phyloP scores from a whole-genome alignment of 2,888 invertebrate genomes.

The Melanotus villosus region DNA sequence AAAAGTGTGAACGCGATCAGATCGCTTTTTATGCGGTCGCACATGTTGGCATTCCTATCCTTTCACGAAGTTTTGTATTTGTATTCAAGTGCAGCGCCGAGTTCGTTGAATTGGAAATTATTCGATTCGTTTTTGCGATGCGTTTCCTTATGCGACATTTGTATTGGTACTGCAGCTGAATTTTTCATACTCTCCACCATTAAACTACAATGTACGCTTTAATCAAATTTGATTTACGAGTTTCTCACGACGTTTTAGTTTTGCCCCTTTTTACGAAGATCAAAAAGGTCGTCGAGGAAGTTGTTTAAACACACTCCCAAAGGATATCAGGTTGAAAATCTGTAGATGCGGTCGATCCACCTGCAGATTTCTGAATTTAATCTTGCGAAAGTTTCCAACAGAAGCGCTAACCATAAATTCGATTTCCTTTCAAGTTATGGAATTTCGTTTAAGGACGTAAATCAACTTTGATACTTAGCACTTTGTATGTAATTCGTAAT shows the following conservation, averaged over 20 bases:
- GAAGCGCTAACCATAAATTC: background rate
- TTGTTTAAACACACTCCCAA: background rate
- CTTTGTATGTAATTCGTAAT: conserved; percentile 4
- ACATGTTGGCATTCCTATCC: conserved; percentile 49
- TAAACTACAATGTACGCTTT: conserved; percentile 26
- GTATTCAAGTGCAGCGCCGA: conserved; percentile 45
- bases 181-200: conserved; percentile 29
- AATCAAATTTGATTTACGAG: conserved; percentile 28
- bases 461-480: background rate
- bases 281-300: background rate
- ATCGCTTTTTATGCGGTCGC: conserved; percentile 48
- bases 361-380: no score
- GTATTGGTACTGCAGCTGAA: conserved; percentile 40
- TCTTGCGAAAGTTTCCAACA: background rate
- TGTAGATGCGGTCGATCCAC: background rate
- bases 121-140: conserved; percentile 50
- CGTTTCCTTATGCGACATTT: conserved; percentile 47
- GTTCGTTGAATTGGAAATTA: conserved; percentile 53
- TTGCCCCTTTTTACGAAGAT: background rate
- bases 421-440: background rate
- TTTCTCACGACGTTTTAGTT: background rate
- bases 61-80: conserved; percentile 46
- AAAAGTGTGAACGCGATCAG: conserved; percentile 45
- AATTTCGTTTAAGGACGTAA: background rate
- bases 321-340: background rate